Conservation (phyloP, 2,113 vertebrate species). For the Sorex araneus region DNA sequence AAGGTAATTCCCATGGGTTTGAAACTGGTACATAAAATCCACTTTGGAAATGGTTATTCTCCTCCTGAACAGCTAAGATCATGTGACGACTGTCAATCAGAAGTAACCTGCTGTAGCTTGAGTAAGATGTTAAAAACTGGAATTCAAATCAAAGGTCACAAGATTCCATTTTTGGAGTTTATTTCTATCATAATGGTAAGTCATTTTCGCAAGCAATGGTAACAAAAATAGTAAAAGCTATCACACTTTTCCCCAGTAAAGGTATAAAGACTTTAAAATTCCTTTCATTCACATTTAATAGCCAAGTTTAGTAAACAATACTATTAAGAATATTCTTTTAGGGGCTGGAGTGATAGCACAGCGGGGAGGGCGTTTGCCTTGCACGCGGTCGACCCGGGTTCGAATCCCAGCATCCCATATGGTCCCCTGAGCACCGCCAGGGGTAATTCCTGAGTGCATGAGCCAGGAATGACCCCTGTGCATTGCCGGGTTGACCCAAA, state of each 20-base stretch:
- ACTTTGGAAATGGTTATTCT: background rate
- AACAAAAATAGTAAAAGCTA: conserved; percentile 17
- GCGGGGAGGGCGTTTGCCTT: too few relatives aligned
- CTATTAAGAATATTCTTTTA: background rate
- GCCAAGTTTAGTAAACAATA: conserved; percentile 19
- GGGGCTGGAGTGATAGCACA: too few relatives aligned
- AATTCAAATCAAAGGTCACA: conserved; percentile 49
- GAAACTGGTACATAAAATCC: conserved; percentile 39
- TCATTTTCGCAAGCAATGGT: conserved; percentile 38
- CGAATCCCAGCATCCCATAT: too few relatives aligned
- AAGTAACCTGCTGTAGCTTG: background rate
- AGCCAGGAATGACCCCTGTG: too few relatives aligned
- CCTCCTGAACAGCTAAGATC: background rate
- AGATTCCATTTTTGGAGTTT: conserved; percentile 19
- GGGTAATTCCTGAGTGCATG: too few relatives aligned
- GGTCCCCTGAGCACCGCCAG: too few relatives aligned
- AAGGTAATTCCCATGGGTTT: background rate
- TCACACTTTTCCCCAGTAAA: conserved; percentile 13
- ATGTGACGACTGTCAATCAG: conserved; percentile 27
- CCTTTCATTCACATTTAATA: conserved; percentile 8
- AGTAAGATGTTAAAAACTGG: conserved; percentile 13
- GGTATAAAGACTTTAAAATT: background rate
- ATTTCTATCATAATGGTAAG: conserved; percentile 24
- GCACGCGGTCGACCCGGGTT: too few relatives aligned
- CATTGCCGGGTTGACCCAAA: too few relatives aligned